A percentile compares a stretch with the other conserved stretches of the same genome.
Evolutionary conservation across 2,797 vertebrate species (phyloP).

Genomic region (Eremophila alpestris): DNA sequence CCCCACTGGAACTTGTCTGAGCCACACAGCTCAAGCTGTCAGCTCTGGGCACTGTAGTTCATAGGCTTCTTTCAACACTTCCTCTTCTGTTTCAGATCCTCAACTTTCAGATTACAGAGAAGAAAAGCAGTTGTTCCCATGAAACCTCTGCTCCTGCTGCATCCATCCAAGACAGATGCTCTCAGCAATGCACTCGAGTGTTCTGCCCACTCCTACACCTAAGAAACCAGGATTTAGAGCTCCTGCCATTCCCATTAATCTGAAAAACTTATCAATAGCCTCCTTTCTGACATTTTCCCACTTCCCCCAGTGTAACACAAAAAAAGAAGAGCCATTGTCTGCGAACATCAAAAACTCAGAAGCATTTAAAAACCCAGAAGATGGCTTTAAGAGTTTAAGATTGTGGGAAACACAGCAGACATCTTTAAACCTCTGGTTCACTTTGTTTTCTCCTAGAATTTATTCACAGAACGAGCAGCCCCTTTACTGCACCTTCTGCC

Average conservation of each 20-base stretch:
- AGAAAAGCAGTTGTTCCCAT: background rate
- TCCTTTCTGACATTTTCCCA: background rate
- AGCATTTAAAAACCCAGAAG: background rate
- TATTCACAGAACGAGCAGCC: background rate
- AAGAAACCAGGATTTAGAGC: background rate
- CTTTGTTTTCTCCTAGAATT: background rate
- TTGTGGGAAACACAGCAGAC: background rate
- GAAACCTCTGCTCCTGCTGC: background rate
- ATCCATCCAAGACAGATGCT: background rate
- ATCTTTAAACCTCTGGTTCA: background rate
- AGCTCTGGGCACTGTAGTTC: background rate
- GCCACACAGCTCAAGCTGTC: background rate
- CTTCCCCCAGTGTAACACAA: background rate
- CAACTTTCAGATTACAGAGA: background rate
- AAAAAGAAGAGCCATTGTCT: background rate
- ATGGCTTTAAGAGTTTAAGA: background rate
- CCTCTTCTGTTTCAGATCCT: background rate
- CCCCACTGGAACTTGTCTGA: background rate
- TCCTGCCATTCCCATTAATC: background rate
- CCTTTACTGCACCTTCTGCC: background rate
- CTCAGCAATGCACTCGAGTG: background rate
- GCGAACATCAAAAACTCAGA: background rate
- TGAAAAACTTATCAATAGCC: background rate
- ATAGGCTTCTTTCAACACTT: background rate
- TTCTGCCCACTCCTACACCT: background rate